phyloP scores from a whole-genome alignment of 2,888 invertebrate genomes.

The Apomyelois bistriatella region DNA sequence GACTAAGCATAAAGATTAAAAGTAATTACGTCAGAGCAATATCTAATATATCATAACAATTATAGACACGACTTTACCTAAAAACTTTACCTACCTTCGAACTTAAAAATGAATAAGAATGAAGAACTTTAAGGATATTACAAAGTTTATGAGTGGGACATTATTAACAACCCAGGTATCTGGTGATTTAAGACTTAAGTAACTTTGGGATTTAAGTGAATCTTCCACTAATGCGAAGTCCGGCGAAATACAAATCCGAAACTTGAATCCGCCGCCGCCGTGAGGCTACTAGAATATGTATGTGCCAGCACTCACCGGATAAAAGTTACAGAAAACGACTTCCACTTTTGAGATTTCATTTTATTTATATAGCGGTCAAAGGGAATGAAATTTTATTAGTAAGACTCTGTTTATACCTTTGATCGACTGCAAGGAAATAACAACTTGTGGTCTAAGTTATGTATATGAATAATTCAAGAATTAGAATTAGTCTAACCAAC shows the following conservation, averaged over 20 bases:
- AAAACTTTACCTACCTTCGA: no score
- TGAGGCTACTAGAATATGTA: conserved; percentile 3
- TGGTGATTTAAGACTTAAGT: background rate
- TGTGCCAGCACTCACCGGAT: conserved; percentile 30
- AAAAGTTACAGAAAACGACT: conserved; percentile 40
- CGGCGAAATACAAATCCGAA: conserved; percentile 6
- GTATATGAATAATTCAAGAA: no score
- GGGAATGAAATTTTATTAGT: background rate
- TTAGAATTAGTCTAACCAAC: no score
- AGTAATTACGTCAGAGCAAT: no score
- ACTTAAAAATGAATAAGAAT: no score
- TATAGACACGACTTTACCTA: no score
- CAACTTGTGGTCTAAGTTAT: no score
- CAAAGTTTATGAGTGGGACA: background rate
- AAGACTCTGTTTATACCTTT: no score
- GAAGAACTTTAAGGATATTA: background rate
- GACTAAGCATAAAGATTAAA: no score
- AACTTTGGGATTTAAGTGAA: conserved; percentile 3
- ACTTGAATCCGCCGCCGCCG: background rate
- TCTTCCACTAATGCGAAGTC: background rate
- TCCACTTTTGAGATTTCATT: conserved; percentile 11
- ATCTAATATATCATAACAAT: no score
- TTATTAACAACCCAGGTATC: background rate
- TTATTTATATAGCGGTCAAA: background rate
- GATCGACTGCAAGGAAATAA: no score